phyloP scores from a whole-genome alignment of 2,888 invertebrate genomes.

The Yponomeuta cagnagella region DNA sequence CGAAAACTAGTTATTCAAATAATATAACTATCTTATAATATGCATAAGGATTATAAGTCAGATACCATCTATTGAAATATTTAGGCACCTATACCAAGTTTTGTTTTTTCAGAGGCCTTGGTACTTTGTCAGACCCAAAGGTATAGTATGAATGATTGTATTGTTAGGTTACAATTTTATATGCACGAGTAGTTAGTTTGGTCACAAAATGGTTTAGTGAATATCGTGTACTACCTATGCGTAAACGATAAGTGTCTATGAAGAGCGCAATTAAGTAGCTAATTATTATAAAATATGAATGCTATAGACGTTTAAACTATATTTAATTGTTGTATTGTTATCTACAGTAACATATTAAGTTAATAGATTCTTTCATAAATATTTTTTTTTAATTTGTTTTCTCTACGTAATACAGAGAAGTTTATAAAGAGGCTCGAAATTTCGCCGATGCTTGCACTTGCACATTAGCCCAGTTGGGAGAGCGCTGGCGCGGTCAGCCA shows the following conservation, averaged over 20 bases:
- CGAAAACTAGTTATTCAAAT: constrained; percentile 36
- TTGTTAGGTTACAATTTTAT: constrained; percentile 31
- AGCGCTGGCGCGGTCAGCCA: too few species aligned
- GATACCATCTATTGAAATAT: too few species aligned
- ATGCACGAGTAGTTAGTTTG: constrained; percentile 57
- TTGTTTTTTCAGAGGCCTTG: constrained; percentile 27
- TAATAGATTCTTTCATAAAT: constrained; percentile 18
- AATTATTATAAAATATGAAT: neutral
- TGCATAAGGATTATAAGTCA: neutral
- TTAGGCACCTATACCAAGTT: neutral
- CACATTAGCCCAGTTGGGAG: too few species aligned
- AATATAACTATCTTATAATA: neutral
- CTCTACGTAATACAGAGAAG: too few species aligned
- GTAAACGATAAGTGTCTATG: constrained; percentile 39
- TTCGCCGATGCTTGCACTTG: too few species aligned
- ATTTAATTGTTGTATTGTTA: constrained; percentile 12
- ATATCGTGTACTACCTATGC: constrained; percentile 31
- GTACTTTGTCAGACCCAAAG: constrained; percentile 23
- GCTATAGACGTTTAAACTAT: constrained; percentile 1
- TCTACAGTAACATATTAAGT: constrained; percentile 29
- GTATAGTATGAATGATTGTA: constrained; percentile 24
- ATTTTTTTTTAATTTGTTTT: too few species aligned
- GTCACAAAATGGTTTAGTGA: constrained; percentile 47
- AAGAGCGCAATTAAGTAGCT: constrained; percentile 37
- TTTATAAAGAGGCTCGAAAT: too few species aligned